These are phyloP conservation scores for Tragelaphus strepsiceros DNA, from an alignment of 2,113 vertebrate genomes.

Conservation along the genomic window DNA sequence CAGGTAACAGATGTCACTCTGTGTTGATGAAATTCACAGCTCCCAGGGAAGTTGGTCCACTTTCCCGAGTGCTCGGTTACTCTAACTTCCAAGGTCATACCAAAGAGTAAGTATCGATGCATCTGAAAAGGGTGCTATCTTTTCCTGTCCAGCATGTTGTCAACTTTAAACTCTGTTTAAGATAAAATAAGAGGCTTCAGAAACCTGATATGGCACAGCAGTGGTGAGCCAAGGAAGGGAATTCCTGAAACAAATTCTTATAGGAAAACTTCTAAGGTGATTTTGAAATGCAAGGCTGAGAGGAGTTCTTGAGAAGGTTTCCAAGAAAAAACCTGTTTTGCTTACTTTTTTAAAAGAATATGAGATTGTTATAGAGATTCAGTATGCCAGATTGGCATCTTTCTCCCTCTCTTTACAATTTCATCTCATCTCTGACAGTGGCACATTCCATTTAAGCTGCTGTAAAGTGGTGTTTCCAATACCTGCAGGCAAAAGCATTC, in stretches of 20 bases:
- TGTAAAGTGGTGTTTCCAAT: background rate
- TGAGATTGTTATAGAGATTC: background rate
- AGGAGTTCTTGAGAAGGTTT: background rate
- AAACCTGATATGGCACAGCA: background rate
- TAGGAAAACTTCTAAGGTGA: background rate
- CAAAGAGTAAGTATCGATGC: background rate
- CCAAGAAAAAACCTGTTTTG: background rate
- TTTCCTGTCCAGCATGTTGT: background rate
- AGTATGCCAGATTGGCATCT: background rate
- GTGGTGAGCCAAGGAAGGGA: background rate
- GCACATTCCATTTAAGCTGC: background rate
- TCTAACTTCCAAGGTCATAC: background rate
- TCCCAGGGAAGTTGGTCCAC: background rate
- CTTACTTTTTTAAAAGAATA: background rate
- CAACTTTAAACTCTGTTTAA: background rate
- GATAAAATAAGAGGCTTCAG: background rate
- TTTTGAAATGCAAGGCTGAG: background rate
- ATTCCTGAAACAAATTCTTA: background rate
- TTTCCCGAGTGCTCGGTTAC: background rate
- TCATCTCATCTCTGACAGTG: background rate
- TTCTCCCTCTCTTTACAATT: background rate
- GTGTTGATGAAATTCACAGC: background rate
- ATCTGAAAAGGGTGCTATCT: background rate
- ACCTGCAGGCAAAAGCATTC: background rate
- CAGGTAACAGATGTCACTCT: background rate